These are phyloP conservation scores for Troglohyphantes excavatus DNA, from an alignment of 2,888 invertebrate genomes.

Conservation along the genomic window DNA sequence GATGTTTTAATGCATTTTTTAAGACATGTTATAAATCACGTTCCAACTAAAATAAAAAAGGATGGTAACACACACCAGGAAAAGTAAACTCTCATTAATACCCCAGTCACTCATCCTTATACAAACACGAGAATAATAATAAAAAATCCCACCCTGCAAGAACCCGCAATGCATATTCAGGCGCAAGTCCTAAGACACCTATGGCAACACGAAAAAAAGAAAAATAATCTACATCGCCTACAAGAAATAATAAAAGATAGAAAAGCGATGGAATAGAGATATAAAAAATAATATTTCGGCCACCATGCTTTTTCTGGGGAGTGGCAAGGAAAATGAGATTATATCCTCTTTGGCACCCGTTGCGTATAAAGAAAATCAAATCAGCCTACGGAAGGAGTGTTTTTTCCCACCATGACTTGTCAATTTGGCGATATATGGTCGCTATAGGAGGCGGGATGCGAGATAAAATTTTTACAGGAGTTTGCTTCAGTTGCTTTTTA, in stretches of 20 bases:
- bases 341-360: conserved; percentile 33
- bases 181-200: background rate
- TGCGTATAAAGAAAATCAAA: conserved; percentile 57
- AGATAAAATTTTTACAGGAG: background rate
- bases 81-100: background rate
- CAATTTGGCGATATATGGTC: conserved; percentile 47
- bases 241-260: background rate
- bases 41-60: no score
- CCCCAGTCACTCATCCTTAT: background rate
- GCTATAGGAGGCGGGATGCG: background rate
- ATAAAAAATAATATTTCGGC: background rate
- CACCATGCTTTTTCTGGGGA: conserved; percentile 14
- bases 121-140: background rate
- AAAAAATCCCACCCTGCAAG: background rate
- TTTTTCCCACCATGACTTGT: conserved; percentile 56
- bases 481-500: background rate
- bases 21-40: no score
- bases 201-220: background rate
- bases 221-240: background rate
- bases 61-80: no score
- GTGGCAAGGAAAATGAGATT: conserved; percentile 52
- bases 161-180: background rate
- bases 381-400: conserved; percentile 39
- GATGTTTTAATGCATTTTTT: no score
- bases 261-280: conserved; percentile 9